Base-by-base conservation (phyloP, 2,797 vertebrate species). In the Melanotaenia nigrans region DNA sequence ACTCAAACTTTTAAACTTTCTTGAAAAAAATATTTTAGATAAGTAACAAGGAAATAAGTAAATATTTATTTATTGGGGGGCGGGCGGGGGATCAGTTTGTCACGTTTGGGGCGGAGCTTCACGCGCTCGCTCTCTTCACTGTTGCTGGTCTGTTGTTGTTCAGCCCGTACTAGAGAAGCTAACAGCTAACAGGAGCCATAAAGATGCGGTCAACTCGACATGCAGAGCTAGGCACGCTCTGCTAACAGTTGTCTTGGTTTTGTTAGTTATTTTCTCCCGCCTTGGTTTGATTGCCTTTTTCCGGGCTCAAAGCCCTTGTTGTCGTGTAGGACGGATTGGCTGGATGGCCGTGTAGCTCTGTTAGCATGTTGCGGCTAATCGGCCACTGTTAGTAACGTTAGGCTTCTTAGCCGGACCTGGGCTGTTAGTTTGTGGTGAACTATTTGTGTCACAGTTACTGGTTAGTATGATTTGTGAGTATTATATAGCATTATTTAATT, bases 301-400 rank as follows among this genome's bases (percentile, higher is more conserved):
- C 3, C 10, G 20, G 38, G 35, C 3, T 70, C 32, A 13, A 1
- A 42, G 68, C 33, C 38, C 2, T 24, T 18, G 51, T 30, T 66
- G 36, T 59, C 30, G 56, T 22, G 64, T 66, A 71, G 65, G 68
- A 73, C 62, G 47, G 33, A 14, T 55, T 16, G 24, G 55, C 62
- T 64, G 56, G 68, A 13, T 53, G 59, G 51, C 25, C 56, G 25
- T 47, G 79, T 53, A 77, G 58, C 73, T 45, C 16, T 9, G 56
- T 79, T 85, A 89, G 83, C 83, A 80, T 84, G 68, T 61, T 47
- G 20, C 51, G 24, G 69, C 68, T 78, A 77, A 51, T 18, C 28
- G 63, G 9, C 36, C 68, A 51, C 30, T 75, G 61, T 79, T 66
- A 13, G 61, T 62, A 53, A 25, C 20, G 65, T 57, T 35, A 33